These are phyloP conservation scores for Pterostichus niger DNA, from an alignment of 2,888 invertebrate genomes.

Conservation along the genomic window DNA sequence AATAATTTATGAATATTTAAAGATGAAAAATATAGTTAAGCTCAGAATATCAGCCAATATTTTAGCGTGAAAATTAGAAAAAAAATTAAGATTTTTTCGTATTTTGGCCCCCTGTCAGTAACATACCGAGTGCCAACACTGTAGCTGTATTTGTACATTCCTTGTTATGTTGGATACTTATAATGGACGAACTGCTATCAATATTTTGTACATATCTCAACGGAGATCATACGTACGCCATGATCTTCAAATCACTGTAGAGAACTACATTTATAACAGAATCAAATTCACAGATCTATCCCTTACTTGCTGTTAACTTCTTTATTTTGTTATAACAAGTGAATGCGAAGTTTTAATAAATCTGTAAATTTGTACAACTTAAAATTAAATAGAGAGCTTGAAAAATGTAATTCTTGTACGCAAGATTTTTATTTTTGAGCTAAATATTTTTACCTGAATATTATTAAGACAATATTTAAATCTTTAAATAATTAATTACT, in stretches of 20 bases:
- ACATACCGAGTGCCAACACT: constrained; percentile 49
- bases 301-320: constrained; percentile 7
- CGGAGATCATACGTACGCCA: constrained; percentile 60
- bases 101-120: constrained; percentile 13
- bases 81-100: not conserved
- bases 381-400: constrained; percentile 47
- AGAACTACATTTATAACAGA: not conserved
- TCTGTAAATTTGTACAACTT: constrained; percentile 30
- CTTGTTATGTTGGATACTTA: constrained; percentile 61
- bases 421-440: constrained; percentile 26
- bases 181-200: constrained; percentile 65
- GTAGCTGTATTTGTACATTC: constrained; percentile 64
- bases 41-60: not conserved
- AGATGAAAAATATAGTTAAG: no score
- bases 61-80: not conserved
- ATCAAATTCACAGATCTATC: constrained; percentile 38
- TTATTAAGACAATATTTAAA: constrained; percentile 31
- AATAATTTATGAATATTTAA: not conserved
- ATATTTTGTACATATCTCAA: constrained; percentile 67
- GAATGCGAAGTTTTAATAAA: not conserved
- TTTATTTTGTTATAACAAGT: not conserved
- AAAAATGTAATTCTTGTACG: not conserved
- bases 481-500: not conserved
- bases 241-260: constrained; percentile 62
- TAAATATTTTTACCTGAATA: not conserved